These are phyloP conservation scores for Drosophila testacea DNA, from an alignment of 2,888 invertebrate genomes.

Conservation along the genomic window DNA sequence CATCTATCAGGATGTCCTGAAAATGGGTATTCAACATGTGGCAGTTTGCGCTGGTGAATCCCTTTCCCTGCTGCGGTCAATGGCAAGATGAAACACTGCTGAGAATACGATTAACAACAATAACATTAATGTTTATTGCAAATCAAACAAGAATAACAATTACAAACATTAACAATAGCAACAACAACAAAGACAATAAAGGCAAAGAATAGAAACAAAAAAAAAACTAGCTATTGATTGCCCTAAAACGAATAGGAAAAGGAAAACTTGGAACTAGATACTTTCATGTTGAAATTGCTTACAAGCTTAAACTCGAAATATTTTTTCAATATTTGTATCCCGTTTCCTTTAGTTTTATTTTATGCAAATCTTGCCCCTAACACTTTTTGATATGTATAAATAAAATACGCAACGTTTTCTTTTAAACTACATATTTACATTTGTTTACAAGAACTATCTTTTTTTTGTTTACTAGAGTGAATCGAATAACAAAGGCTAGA, in stretches of 20 bases:
- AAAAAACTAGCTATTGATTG: slow-evolving; percentile 59
- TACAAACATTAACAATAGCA: slow-evolving; percentile 63
- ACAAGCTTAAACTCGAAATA: slow-evolving; percentile 59
- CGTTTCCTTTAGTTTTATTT: no score
- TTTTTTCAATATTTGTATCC: no score
- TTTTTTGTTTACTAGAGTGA: no score
- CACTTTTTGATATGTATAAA: slow-evolving; percentile 62
- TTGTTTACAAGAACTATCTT: not conserved
- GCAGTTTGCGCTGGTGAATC: slow-evolving; percentile 86
- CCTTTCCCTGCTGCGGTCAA: slow-evolving; percentile 82
- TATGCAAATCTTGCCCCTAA: no score
- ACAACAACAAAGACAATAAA: slow-evolving; percentile 45
- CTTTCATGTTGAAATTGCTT: slow-evolving; percentile 67
- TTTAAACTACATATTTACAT: slow-evolving; percentile 52
- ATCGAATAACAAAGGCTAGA: no score
- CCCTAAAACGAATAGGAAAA: slow-evolving; percentile 52
- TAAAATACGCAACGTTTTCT: slow-evolving; percentile 65
- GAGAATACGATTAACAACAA: slow-evolving; percentile 83
- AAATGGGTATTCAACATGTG: slow-evolving; percentile 93
- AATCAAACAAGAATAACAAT: slow-evolving; percentile 54
- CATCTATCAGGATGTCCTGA: slow-evolving; percentile 91
- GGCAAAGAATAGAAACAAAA: slow-evolving; percentile 40
- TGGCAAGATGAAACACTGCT: slow-evolving; percentile 85
- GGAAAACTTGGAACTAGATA: slow-evolving; percentile 35
- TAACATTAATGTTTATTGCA: slow-evolving; percentile 51